phyloP scores from a whole-genome alignment of 1,140 invertebrate species.

The Neodiprion virginianus region DNA sequence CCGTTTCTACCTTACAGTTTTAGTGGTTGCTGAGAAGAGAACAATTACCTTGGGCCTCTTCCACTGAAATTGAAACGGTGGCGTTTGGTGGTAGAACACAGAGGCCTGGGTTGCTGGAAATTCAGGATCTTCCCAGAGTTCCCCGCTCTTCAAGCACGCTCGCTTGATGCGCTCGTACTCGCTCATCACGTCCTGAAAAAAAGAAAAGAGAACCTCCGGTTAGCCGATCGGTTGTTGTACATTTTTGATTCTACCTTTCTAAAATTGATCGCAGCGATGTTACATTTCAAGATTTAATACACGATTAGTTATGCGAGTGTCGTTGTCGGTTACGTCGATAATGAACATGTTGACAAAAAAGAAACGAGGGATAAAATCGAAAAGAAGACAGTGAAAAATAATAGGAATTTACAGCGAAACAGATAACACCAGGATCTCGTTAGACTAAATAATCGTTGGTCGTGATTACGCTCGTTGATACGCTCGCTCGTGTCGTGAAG shows the following conservation, averaged over 20 bases:
- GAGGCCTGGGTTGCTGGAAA: conserved; percentile 88
- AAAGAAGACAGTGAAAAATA: too few relatives aligned
- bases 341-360: too few relatives aligned
- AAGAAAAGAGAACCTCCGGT: conserved; percentile 11
- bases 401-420: too few relatives aligned
- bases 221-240: background rate
- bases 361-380: too few relatives aligned
- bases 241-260: background rate
- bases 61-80: conserved; percentile 91
- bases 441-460: too few relatives aligned
- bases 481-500: too few relatives aligned
- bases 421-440: too few relatives aligned
- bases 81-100: conserved; percentile 92
- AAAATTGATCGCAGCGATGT: too few relatives aligned
- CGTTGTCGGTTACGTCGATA: too few relatives aligned
- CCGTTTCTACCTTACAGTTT: background rate
- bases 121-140: conserved; percentile 92
- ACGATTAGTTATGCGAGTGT: too few relatives aligned
- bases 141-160: conserved; percentile 77
- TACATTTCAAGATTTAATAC: too few relatives aligned
- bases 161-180: conserved; percentile 85
- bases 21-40: background rate
- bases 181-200: conserved; percentile 65
- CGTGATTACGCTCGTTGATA: too few relatives aligned
- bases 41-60: conserved; percentile 83